phyloP scores from a whole-genome alignment of 1,140 invertebrate species.

The Pogonus chalceus region DNA sequence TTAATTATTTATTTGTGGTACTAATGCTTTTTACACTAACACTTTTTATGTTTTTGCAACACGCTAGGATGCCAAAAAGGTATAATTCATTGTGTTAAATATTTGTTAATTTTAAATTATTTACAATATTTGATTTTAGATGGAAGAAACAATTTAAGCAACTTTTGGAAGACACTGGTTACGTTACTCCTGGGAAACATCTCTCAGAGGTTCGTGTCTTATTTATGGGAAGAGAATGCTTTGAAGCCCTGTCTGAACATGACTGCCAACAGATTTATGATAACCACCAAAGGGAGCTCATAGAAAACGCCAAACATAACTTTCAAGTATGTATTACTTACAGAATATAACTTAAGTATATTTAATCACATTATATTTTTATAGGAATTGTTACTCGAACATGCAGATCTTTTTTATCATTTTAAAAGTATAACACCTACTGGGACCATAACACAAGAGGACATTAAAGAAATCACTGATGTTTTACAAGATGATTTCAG shows the following conservation, averaged over 20 bases:
- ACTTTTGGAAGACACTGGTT: constrained; percentile 86
- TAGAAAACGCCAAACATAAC: constrained; percentile 83
- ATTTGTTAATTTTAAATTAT: constrained; percentile 7
- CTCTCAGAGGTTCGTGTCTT: constrained; percentile 85
- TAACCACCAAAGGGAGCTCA: constrained; percentile 85
- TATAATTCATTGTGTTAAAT: constrained; percentile 10
- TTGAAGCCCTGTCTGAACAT: constrained; percentile 79
- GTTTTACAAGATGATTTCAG: constrained; percentile 84
- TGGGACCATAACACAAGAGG: constrained; percentile 85
- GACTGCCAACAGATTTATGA: constrained; percentile 92
- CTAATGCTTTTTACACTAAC: constrained; percentile 12
- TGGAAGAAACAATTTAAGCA: constrained; percentile 90
- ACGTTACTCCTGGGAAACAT: constrained; percentile 87
- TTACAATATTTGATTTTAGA: constrained; percentile 38
- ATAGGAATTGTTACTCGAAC: constrained; percentile 84
- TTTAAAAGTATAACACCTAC: constrained; percentile 83
- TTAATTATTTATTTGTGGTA: neutral
- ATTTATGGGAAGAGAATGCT: constrained; percentile 92
- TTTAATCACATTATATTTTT: constrained; percentile 2
- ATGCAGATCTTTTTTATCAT: constrained; percentile 90
- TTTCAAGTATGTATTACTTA: constrained; percentile 53
- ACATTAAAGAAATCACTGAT: constrained; percentile 88
- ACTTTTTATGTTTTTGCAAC: constrained; percentile 12
- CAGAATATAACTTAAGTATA: neutral
- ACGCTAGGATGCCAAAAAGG: constrained; percentile 24